Percentiles rank a stretch among this genome's conserved stretches.
Conservation (phyloP, 2,113 vertebrate genomes). For the Ancistrus triradiatus region DNA sequence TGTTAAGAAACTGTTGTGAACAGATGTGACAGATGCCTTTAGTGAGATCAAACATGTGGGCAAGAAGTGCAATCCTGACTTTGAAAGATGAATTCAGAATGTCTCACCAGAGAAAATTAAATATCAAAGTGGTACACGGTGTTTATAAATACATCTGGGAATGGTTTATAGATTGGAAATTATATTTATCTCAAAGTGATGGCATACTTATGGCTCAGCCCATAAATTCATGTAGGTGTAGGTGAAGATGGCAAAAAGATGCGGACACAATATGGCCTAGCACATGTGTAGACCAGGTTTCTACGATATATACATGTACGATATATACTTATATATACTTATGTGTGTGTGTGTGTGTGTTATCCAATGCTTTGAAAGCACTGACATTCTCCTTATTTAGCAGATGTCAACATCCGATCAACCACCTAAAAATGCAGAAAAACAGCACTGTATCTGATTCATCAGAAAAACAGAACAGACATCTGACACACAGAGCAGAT, state of each 20-base stretch:
- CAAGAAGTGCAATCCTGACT: background rate
- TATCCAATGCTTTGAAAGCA: conserved; percentile 17
- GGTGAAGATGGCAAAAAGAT: conserved; percentile 13
- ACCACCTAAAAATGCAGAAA: background rate
- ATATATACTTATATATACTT: conserved; percentile 1
- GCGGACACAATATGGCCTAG: background rate
- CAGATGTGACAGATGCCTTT: background rate
- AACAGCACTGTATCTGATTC: conserved; percentile 42
- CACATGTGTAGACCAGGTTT: conserved; percentile 43
- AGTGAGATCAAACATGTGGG: background rate
- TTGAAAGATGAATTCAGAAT: background rate
- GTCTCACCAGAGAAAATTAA: background rate
- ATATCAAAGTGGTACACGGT: background rate
- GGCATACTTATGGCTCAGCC: background rate
- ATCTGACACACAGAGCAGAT: conserved; percentile 44
- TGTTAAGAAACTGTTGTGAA: background rate
- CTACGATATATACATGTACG: background rate
- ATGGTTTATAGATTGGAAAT: conserved; percentile 3
- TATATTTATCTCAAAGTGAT: background rate
- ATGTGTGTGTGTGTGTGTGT: background rate
- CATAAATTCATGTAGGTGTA: no score
- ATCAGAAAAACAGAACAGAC: conserved; percentile 45
- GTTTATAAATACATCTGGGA: conserved; percentile 15
- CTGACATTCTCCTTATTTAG: conserved; percentile 30
- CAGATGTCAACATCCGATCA: conserved; percentile 33